Conservation (phyloP, 1,140 invertebrate species). For the Apis dorsata region DNA sequence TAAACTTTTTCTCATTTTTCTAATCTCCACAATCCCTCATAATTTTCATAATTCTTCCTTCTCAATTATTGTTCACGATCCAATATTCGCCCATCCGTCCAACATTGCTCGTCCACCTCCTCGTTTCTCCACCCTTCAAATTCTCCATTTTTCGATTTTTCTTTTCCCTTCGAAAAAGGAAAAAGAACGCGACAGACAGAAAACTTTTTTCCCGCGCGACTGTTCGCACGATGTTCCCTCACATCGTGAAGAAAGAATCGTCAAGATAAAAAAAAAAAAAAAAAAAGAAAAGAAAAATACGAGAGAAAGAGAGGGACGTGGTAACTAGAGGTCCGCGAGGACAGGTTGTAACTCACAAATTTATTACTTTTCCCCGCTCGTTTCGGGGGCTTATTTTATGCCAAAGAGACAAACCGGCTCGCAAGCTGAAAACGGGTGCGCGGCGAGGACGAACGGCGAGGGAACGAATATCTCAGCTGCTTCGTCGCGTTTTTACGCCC, state of each 20-base stretch:
- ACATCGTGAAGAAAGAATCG: neutral
- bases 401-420: conserved; percentile 72
- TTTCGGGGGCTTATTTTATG: conserved; percentile 70
- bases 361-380: conserved; percentile 71
- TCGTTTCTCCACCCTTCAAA: no score
- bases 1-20: neutral
- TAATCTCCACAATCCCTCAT: no score
- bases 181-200: no score
- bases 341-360: conserved; percentile 70
- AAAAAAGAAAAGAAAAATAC: neutral
- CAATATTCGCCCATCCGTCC: no score
- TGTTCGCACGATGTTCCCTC: no score
- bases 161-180: no score
- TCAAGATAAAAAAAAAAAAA: conserved; percentile 36
- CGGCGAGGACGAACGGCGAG: conserved; percentile 33
- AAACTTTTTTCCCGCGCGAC: no score
- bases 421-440: neutral
- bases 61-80: no score
- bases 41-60: neutral
- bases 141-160: no score
- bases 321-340: conserved; percentile 44
- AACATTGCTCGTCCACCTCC: no score
- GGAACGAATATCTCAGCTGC: conserved; percentile 76
- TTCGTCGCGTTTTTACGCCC: conserved; percentile 73
- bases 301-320: conserved; percentile 4